Base-by-base conservation (phyloP, 2,888 invertebrate species). In the Alsophila aescularia region DNA sequence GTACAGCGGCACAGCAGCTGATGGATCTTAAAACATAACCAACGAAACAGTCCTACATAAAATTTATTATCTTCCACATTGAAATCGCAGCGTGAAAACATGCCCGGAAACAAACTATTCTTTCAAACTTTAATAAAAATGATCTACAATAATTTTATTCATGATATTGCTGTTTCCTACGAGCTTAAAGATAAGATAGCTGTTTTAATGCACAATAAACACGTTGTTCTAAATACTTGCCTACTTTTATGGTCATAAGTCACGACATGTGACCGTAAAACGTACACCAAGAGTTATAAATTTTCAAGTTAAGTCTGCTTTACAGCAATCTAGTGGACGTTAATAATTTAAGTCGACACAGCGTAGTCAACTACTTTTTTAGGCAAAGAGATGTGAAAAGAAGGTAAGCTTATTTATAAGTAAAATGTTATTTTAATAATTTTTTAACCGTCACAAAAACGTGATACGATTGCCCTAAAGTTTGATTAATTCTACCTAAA, bases 261-360 rank as follows among this genome's bases (percentile, higher is more conserved):
- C 90, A 90, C 87, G 90, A 63, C 73, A 88, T 78, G 67, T 67
- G 69, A 79, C 76, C 75, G 79, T 81, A 84, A 83, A 85, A 75
- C 62, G 68, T 74, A 52, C 71, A 79, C 75, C 77, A 35, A 75
- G 68, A 69, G 66, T 68, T 72, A 83, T 86, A 83, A 83, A 86
- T 86, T 82, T 69, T 70, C 63, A 73, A 71, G 72, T 75, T 66
- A 69, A 69, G 52, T 16, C 31, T 15, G 2, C 21, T 58, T 42
- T 43, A 60, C 48, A 60, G 36, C 36, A 34, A 18, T 13, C 24
- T 10, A 44, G 42, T 36, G 15, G 10, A 29, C 2, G 29, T 10
- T n/a, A 10, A 2, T n/a, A 1, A 1, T 29, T n/a, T n/a, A n/a
- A 6, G 27, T 9, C 2, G 5, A 2, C 6, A 27, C 27, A 27